phyloP scores from a whole-genome alignment of 2,113 vertebrate genomes.

The Hippocampus barbouri region DNA sequence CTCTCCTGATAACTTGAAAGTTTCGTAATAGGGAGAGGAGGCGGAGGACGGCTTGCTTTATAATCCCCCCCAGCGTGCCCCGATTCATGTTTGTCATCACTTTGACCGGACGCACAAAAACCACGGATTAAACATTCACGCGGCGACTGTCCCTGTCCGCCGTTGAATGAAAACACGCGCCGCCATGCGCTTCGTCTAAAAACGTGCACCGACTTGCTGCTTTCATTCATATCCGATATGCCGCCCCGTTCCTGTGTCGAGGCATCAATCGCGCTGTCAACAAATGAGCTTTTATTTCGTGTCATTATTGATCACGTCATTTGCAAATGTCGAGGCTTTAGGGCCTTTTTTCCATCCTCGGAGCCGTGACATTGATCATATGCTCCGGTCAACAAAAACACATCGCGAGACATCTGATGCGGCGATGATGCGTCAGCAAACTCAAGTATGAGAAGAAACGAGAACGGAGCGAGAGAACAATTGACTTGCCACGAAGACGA shows the following conservation, averaged over 20 bases:
- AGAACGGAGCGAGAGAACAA: background rate
- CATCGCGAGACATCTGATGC: background rate
- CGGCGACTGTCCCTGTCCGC: constrained; percentile 40
- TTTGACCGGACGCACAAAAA: constrained; percentile 21
- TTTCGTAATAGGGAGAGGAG: constrained; percentile 31
- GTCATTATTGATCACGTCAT: constrained; percentile 7
- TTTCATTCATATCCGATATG: constrained; percentile 42
- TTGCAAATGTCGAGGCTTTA: background rate
- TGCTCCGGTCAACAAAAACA: background rate
- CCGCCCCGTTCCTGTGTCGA: constrained; percentile 6
- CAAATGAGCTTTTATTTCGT: constrained; percentile 7
- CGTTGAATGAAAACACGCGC: constrained; percentile 45
- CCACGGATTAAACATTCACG: constrained; percentile 10
- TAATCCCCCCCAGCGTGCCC: constrained; percentile 8
- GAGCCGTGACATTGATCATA: background rate
- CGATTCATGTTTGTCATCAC: constrained; percentile 26
- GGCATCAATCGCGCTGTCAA: constrained; percentile 14
- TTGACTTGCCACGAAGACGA: background rate
- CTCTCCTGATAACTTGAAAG: constrained; percentile 34
- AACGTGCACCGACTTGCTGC: constrained; percentile 36
- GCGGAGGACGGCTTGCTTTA: constrained; percentile 6
- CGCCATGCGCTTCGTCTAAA: constrained; percentile 36
- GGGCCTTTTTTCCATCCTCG: background rate
- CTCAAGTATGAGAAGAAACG: background rate
- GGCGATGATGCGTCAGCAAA: background rate